Base-by-base conservation (phyloP, 2,888 invertebrate genomes). In the Boloria euphrosyne region DNA sequence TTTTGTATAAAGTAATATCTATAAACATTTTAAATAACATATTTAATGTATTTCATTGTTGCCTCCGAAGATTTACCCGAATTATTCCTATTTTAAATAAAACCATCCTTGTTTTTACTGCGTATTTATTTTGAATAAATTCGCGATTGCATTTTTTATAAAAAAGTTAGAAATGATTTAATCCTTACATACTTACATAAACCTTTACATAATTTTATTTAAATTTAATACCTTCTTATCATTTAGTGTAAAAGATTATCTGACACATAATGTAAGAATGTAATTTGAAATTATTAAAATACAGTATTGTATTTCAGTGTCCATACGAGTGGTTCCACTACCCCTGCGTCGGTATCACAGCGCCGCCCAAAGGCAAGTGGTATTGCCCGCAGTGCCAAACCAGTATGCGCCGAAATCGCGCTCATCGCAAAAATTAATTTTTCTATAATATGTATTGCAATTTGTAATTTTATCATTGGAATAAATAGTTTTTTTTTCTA, bases 311-410 rank as follows among this genome's bases (percentile, higher is more conserved):
- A 10, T 84, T 74, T 90, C 93, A 97, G 97, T 99, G 99, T 87
- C 98, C 98, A 1, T 98, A 97, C 81, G 98, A 99, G 87, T 99
- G 99, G 99, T 99, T 99, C 92, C 99, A 99, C 92, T 99, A 99
- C 91, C 97, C 97, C 6, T 99, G 99, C 86, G 99, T 99, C 60
- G 98, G 97, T 58, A 97, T 99, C 75, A 96, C 97, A 0, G 97
- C 98, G 64, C 97, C 98, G 52, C 99, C 99, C 0, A 98, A 98
- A 86, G 98, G 99, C 65, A 99, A 99, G 87, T 99, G 99, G 99
- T 99, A 97, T 87, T 99, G 99, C 85, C 98, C 98, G 0, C 97
- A 97, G 80, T 99, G 99, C 87, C 95, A 96, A 65, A 94, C 95
- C 72, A 96, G 96, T 68, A 97, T 97, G 96, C 96, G 96, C 72